Evolutionary conservation across 2,888 invertebrate genomes (phyloP).

Genomic region (Drosophila melanosoma): DNA sequence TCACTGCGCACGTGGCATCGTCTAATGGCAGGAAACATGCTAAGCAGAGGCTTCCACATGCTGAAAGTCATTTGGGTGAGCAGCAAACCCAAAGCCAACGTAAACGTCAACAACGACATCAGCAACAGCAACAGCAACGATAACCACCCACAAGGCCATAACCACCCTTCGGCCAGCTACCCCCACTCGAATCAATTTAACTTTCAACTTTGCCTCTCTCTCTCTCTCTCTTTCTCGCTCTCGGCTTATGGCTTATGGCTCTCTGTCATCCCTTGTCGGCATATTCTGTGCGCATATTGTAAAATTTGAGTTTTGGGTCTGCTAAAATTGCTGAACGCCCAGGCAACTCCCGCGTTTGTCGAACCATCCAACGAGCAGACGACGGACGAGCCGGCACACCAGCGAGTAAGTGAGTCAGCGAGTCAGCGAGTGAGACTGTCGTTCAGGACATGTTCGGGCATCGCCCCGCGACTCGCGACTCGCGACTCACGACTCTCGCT

Average conservation of each 20-base stretch:
- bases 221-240: constrained; percentile 15
- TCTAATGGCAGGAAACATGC: constrained; percentile 77
- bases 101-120: constrained; percentile 13
- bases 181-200: constrained; percentile 78
- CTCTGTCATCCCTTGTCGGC: constrained; percentile 45
- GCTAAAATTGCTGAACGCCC: constrained; percentile 73
- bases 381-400: constrained; percentile 55
- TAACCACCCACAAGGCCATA: constrained; percentile 47
- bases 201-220: constrained; percentile 66
- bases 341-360: constrained; percentile 83
- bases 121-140: not conserved
- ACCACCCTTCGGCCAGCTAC: constrained; percentile 55
- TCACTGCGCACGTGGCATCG: constrained; percentile 71
- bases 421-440: constrained; percentile 58
- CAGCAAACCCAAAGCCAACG: constrained; percentile 33
- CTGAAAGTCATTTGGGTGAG: constrained; percentile 75
- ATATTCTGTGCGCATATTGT: constrained; percentile 40
- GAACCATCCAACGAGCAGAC: constrained; percentile 63
- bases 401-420: constrained; percentile 44
- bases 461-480: constrained; percentile 1
- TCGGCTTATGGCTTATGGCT: constrained; percentile 13
- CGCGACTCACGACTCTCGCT: constrained; percentile 57
- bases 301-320: constrained; percentile 39
- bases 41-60: constrained; percentile 80
- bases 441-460: not conserved